Evolutionary conservation across 2,113 vertebrate genomes (phyloP).

Genomic region (Cettia cetti): DNA sequence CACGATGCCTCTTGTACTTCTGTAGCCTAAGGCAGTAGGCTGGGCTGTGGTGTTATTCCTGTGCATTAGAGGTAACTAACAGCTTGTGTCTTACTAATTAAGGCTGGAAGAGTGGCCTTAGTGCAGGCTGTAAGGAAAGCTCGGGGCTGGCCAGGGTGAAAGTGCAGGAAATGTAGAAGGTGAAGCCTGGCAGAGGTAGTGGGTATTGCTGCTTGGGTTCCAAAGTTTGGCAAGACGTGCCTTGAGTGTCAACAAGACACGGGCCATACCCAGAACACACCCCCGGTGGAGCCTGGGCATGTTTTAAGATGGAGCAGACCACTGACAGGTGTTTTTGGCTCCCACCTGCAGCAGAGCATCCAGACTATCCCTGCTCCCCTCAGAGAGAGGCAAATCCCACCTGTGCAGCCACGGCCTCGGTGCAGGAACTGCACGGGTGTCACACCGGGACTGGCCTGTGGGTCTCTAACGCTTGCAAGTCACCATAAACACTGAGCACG

Average conservation of each 20-base stretch:
- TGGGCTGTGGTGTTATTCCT: background rate
- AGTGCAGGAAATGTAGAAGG: background rate
- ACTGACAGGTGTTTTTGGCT: background rate
- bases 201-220: background rate
- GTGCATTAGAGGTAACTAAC: background rate
- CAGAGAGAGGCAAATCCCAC: background rate
- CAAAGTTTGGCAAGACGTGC: background rate
- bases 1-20: background rate
- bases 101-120: background rate
- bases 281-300: background rate
- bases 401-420: background rate
- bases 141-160: background rate
- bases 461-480: background rate
- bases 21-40: background rate
- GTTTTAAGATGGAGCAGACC: background rate
- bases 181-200: background rate
- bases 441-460: background rate
- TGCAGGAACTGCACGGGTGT: fast-evolving
- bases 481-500: background rate
- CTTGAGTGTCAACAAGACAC: background rate
- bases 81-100: background rate
- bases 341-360: background rate
- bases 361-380: background rate
- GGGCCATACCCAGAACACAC: background rate
- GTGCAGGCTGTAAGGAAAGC: background rate